Evolutionary conservation across 2,797 vertebrate genomes (phyloP), one percentile per base, ranked within the genome.

Genomic region (Cyclura pinguis): DNA sequence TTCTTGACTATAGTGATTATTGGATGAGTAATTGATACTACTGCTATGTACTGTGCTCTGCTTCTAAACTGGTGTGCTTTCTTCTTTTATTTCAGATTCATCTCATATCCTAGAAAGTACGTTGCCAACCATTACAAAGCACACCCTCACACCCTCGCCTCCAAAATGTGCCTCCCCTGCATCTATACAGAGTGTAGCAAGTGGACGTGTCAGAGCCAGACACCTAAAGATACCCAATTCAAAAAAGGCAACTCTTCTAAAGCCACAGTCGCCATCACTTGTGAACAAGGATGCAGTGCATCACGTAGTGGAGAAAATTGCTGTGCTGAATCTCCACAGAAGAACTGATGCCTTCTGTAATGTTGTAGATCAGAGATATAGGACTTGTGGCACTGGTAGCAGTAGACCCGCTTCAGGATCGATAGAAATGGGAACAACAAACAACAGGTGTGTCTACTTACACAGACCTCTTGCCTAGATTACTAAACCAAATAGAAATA

Each of bases 91-190:
- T 97, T 91, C 93, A 98, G 97, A 92, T 91, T 86, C 6, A 0
- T 72, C 91, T 38, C 77, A 47, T 72, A 18, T 88, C 86, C 85
- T n/a, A 8, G 80, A 93, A 81, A n/a, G 52, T 52, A 35, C 57
- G 64, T 22, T 47, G 0, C n/a, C 83, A 2, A 83, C 90, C 57
- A 94, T 2, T 27, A 50, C 2, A 6, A 93, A 92, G 32, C 0
- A 0, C 18, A 84, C 76, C 6, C 91, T 97, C 87, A 95, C 93
- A 74, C 96, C 97, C 3, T 97, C 96, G 74, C 94, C 96, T 78
- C 95, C 95, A 1, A 96, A 97, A 92, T 93, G 84, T 50, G 98
- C 97, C 22, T 96, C 94, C 13, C 97, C 98, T 82, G 96, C 97
- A 67, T 92, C 94, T 83, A 86, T 83, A 20, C 90, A 7, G 22